Evolutionary conservation across 2,113 vertebrate genomes (phyloP).

Genomic region (Zosterops hypoxanthus): DNA sequence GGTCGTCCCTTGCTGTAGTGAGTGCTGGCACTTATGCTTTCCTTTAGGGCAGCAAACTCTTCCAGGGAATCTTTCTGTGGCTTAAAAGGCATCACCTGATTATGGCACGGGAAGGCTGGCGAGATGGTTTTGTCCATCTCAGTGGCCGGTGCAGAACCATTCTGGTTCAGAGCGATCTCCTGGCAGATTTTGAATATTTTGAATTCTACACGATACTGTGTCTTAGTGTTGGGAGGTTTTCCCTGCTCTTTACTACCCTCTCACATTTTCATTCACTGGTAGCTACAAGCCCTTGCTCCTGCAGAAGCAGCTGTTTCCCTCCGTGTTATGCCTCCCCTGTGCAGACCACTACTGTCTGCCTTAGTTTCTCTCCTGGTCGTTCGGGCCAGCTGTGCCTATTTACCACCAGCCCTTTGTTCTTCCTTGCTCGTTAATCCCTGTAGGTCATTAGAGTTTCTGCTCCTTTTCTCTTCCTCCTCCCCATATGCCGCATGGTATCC

Average conservation of each 20-base stretch:
- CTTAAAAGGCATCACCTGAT: neutral
- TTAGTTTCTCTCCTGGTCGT: neutral
- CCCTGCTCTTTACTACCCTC: neutral
- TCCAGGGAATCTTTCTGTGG: neutral
- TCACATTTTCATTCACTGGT: neutral
- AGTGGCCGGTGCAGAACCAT: rapidly evolving
- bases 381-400: neutral
- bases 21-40: neutral
- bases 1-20: neutral
- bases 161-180: neutral
- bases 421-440: neutral
- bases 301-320: neutral
- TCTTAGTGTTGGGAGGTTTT: neutral
- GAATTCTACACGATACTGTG: neutral
- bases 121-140: neutral
- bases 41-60: neutral
- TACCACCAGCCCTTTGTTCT: neutral
- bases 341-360: neutral
- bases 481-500: conserved; percentile 14
- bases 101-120: neutral
- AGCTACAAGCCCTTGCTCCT: neutral
- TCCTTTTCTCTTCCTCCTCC: conserved; percentile 27
- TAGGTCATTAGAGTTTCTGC: conserved; percentile 2
- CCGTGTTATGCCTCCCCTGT: rapidly evolving
- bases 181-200: neutral